Conservation (phyloP, 2,797 vertebrate species). For the Fistularia tabacaria region DNA sequence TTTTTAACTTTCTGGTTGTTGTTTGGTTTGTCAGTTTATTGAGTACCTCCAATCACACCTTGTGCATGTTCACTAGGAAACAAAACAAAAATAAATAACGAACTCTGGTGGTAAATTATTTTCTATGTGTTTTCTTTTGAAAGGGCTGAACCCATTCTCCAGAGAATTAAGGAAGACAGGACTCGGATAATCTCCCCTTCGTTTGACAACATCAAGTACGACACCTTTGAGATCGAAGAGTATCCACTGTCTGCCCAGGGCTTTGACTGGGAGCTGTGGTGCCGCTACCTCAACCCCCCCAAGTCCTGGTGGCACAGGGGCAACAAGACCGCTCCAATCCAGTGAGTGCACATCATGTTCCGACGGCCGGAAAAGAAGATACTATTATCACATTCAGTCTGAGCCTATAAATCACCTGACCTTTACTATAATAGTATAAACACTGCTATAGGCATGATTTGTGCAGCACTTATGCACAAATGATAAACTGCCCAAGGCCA, state of each 20-base stretch:
- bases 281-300: conserved; percentile 94
- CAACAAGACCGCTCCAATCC: conserved; percentile 92
- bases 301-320: conserved; percentile 94
- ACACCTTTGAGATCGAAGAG: conserved; percentile 96
- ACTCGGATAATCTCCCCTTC: conserved; percentile 93
- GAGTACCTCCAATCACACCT: not conserved
- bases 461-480: conserved; percentile 10
- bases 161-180: conserved; percentile 91
- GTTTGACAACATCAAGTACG: conserved; percentile 98
- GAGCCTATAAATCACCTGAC: not conserved
- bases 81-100: conserved; percentile 20
- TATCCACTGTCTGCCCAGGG: conserved; percentile 95
- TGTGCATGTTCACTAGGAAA: conserved; percentile 20
- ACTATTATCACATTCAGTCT: conserved; percentile 2
- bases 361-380: conserved; percentile 6
- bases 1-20: not conserved
- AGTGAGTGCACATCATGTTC: conserved; percentile 70
- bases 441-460: not conserved
- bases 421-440: not conserved
- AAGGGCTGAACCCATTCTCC: conserved; percentile 94
- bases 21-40: not conserved
- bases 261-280: conserved; percentile 99
- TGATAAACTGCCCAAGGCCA: conserved; percentile 17
- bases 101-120: conserved; percentile 20
- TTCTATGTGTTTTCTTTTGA: conserved; percentile 22